Percentiles rank a stretch among this genome's conserved stretches.
These are phyloP conservation scores for Drosophila burlai DNA, from an alignment of 1,140 invertebrate genomes.

Conservation along the genomic window DNA sequence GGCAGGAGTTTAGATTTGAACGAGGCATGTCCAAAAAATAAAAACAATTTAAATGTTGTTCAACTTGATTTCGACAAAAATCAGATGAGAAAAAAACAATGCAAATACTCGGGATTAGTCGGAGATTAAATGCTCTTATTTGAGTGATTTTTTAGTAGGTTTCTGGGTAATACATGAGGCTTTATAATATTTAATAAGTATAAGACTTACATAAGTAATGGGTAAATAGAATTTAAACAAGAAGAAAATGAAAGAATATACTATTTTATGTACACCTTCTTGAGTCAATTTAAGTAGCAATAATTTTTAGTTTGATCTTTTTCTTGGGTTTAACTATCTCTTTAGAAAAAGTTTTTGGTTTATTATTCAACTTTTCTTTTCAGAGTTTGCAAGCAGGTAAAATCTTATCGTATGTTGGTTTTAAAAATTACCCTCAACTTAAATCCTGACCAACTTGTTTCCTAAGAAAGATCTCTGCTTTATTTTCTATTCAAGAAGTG, in stretches of 20 bases:
- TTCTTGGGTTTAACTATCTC: neutral
- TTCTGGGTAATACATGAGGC: neutral
- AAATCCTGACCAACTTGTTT: constrained; percentile 11
- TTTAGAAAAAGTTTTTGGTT: neutral
- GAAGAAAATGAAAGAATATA: no score
- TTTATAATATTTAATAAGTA: neutral
- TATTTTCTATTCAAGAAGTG: neutral
- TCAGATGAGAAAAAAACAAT: neutral
- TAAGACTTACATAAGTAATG: neutral
- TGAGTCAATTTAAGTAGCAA: neutral
- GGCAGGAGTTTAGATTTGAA: constrained; percentile 49
- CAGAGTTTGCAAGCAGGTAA: neutral
- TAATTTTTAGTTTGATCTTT: neutral
- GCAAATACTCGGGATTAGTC: neutral
- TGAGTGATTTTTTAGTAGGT: neutral
- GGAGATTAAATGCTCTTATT: constrained; percentile 23
- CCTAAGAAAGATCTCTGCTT: neutral
- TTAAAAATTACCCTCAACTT: neutral
- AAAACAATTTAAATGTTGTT: constrained; percentile 42
- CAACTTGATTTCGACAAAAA: constrained; percentile 26
- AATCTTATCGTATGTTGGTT: neutral
- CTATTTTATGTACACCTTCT: no score
- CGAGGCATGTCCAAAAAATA: constrained; percentile 48
- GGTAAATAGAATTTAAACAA: neutral
- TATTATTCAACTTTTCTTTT: neutral